phyloP scores from a whole-genome alignment of 2,888 invertebrate species.

The Liodrosophila aerea region DNA sequence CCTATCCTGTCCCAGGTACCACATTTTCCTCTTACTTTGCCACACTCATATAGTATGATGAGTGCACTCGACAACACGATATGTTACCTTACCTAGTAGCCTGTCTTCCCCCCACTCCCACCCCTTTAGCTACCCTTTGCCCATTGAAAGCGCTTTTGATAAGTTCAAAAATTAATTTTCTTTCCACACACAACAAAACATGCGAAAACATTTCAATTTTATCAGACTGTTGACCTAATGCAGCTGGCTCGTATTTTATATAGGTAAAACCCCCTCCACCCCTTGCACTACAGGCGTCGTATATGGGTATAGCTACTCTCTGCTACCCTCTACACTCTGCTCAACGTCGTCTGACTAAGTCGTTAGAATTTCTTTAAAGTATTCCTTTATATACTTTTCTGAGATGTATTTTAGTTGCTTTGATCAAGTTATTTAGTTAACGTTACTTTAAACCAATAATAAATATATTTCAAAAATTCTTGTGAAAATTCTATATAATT shows the following conservation, averaged over 20 bases:
- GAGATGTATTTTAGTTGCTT: no score
- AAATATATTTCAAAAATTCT: no score
- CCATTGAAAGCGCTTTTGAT: slow-evolving; percentile 49
- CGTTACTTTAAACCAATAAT: no score
- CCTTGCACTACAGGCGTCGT: no score
- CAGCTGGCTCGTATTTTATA: slow-evolving; percentile 6
- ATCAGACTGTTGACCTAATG: slow-evolving; percentile 56
- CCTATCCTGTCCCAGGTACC: not conserved
- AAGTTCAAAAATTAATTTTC: slow-evolving; percentile 55
- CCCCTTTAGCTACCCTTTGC: slow-evolving; percentile 12
- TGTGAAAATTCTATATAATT: no score
- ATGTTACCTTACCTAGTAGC: slow-evolving; percentile 47
- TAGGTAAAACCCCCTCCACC: not conserved
- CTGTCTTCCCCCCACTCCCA: not conserved
- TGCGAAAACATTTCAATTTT: slow-evolving; percentile 47
- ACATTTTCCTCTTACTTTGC: not conserved
- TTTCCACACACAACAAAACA: slow-evolving; percentile 26
- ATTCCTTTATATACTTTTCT: no score
- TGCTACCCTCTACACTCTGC: no score
- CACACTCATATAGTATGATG: slow-evolving; percentile 57
- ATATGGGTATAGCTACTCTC: no score
- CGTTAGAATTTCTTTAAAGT: no score
- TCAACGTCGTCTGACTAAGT: no score
- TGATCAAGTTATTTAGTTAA: no score
- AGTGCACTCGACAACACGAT: slow-evolving; percentile 72